Conservation (phyloP, 2,797 vertebrate genomes). For the Pangasius sanitwongsei region DNA sequence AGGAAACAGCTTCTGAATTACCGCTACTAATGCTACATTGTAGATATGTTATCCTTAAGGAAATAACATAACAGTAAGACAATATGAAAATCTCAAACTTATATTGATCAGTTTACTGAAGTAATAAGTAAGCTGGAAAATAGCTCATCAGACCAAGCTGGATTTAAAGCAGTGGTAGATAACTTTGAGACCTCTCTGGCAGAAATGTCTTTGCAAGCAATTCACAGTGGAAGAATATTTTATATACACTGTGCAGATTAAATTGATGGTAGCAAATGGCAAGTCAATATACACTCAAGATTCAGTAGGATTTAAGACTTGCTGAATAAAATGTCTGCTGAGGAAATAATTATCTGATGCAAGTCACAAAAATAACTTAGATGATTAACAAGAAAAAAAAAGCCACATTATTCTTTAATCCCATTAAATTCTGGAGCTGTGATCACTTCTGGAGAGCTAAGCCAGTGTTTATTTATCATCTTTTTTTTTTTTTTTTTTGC, state of each 20-base stretch:
- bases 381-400: neutral
- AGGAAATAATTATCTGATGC: slow-evolving; percentile 15
- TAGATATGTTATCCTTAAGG: neutral
- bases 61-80: neutral
- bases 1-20: neutral
- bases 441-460: neutral
- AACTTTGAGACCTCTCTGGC: neutral
- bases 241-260: neutral
- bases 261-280: neutral
- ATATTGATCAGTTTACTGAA: neutral
- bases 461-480: neutral
- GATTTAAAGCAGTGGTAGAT: neutral
- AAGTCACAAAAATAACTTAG: neutral
- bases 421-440: neutral
- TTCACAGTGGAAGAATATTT: neutral
- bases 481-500: neutral
- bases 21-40: neutral
- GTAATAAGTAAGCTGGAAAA: neutral
- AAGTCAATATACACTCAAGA: slow-evolving; percentile 4
- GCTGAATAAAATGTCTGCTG: neutral
- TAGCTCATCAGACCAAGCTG: neutral
- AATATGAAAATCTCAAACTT: neutral
- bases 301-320: neutral
- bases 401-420: neutral
- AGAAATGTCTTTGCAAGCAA: neutral